Conservation (phyloP, 2,797 vertebrate genomes). For the Hirundo rustica region DNA sequence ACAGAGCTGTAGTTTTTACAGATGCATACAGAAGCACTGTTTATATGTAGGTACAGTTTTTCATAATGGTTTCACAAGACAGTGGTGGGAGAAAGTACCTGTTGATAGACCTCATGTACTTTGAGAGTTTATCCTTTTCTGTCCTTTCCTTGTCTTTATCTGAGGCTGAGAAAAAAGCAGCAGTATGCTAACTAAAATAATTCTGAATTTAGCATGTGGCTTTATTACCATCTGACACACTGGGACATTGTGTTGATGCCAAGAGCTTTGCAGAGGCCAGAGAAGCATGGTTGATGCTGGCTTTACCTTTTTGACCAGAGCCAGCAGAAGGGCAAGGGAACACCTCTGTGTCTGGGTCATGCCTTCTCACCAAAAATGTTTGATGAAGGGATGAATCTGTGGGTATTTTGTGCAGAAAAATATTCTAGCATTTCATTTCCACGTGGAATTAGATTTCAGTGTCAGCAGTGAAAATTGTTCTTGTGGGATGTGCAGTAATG, state of each 20-base stretch:
- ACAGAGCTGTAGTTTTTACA: neutral
- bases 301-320: neutral
- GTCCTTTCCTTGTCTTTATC: neutral
- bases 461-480: neutral
- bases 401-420: slow-evolving; percentile 45
- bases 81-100: neutral
- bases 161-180: neutral
- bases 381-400: slow-evolving; percentile 14
- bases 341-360: neutral
- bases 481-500: neutral
- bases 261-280: neutral
- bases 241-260: fast-evolving
- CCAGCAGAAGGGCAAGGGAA: neutral
- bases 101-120: neutral
- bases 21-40: neutral
- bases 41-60: neutral
- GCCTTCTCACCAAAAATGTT: neutral
- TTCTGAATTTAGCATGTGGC: neutral
- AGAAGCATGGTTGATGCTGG: neutral
- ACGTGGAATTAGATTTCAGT: slow-evolving; percentile 55
- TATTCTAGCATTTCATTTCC: slow-evolving; percentile 63
- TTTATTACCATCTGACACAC: neutral
- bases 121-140: neutral
- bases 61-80: neutral
- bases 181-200: neutral